Evolutionary conservation across 1,140 invertebrate genomes (phyloP).

Genomic region (Bilobella aurantiaca): DNA sequence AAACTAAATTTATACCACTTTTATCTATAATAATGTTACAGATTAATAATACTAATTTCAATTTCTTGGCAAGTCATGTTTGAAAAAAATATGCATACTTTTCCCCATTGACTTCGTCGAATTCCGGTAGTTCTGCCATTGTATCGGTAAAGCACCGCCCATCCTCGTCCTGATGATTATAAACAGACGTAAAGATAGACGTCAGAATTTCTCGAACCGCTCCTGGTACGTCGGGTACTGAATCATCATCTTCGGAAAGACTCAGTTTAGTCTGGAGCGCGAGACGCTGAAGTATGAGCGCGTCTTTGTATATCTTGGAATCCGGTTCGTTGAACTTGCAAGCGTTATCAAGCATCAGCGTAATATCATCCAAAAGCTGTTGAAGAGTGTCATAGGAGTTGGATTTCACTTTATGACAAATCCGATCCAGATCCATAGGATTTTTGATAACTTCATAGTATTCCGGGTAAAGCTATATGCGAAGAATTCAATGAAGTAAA

Average conservation of each 20-base stretch:
- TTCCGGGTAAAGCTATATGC: slow-evolving; percentile 74
- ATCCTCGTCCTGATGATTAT: slow-evolving; percentile 92
- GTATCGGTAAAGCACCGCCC: slow-evolving; percentile 92
- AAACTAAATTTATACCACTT: background rate
- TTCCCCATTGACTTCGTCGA: slow-evolving; percentile 63
- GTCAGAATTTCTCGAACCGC: slow-evolving; percentile 84
- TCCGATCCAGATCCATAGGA: slow-evolving; percentile 94
- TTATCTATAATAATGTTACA: background rate
- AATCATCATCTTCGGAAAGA: slow-evolving; percentile 73
- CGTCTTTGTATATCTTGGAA: slow-evolving; percentile 97
- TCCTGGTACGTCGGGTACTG: slow-evolving; percentile 73
- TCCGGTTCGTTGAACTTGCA: slow-evolving; percentile 99
- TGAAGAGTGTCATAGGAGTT: slow-evolving; percentile 72
- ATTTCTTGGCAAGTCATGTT: no score
- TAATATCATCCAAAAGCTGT: slow-evolving; percentile 83
- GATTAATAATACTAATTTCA: background rate
- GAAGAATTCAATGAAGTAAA: slow-evolving; percentile 15
- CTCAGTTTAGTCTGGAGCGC: slow-evolving; percentile 84
- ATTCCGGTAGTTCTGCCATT: slow-evolving; percentile 83
- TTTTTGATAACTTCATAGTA: slow-evolving; percentile 97
- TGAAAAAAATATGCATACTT: no score
- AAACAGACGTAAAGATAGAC: slow-evolving; percentile 82
- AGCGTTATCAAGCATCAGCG: slow-evolving; percentile 97
- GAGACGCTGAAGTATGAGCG: slow-evolving; percentile 79
- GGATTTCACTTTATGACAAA: slow-evolving; percentile 74